phyloP scores from a whole-genome alignment of 2,797 vertebrate species.

The Clamator glandarius region DNA sequence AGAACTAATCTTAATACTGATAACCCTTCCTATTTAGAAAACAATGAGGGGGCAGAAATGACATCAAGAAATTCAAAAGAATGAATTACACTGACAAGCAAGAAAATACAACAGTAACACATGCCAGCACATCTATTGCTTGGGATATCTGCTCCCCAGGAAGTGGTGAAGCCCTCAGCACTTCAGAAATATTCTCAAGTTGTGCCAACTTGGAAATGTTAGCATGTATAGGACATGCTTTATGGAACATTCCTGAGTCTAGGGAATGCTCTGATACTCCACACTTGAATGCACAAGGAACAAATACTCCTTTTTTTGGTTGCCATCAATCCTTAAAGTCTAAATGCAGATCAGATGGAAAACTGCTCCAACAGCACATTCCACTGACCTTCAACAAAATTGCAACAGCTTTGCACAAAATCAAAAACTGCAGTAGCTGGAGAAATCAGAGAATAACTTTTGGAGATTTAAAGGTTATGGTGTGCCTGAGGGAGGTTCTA shows the following conservation, averaged over 20 bases:
- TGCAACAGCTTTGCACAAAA: neutral
- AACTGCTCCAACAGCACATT: conserved; percentile 43
- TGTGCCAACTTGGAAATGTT: neutral
- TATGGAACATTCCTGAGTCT: neutral
- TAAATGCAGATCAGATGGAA: neutral
- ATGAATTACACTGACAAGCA: neutral
- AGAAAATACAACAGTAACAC: neutral
- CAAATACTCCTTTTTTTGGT: neutral
- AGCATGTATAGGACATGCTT: neutral
- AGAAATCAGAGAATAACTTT: neutral
- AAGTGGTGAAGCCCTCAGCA: neutral
- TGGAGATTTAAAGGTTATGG: neutral
- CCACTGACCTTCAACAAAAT: neutral
- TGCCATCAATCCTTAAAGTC: neutral
- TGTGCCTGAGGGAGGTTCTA: neutral
- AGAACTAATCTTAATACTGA: neutral
- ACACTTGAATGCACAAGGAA: neutral
- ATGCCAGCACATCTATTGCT: neutral
- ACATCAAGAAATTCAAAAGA: neutral
- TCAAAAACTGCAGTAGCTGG: neutral
- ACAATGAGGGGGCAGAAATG: neutral
- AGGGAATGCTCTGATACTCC: neutral
- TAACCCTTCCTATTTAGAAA: neutral
- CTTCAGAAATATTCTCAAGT: neutral
- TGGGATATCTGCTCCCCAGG: neutral